Evolutionary conservation across 2,888 invertebrate genomes (phyloP).

Genomic region (Tryphoninae sp.): DNA sequence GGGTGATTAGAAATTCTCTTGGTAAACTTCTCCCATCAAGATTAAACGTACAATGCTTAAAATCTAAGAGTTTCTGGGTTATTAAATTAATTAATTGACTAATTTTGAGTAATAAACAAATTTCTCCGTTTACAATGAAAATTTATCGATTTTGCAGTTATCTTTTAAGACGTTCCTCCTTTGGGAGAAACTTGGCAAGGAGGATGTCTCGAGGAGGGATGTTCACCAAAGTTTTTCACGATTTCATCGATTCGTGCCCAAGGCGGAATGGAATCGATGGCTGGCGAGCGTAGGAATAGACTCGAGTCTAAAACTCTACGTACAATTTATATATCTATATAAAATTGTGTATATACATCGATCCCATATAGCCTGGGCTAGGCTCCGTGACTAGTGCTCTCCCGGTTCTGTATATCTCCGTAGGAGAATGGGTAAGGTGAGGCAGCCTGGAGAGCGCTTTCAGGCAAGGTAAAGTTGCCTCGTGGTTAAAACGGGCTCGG

Average conservation of each 20-base stretch:
- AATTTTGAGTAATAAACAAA: too few species aligned
- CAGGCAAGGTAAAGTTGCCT: constrained; percentile 56
- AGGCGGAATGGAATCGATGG: constrained; percentile 1
- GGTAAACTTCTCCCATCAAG: too few species aligned
- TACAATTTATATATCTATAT: neutral
- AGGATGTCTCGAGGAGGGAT: neutral
- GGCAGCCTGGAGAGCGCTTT: constrained; percentile 51
- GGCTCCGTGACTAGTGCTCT: constrained; percentile 40
- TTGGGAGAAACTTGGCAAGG: too few species aligned
- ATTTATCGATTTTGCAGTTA: too few species aligned
- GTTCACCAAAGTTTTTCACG: neutral
- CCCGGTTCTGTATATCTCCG: constrained; percentile 43
- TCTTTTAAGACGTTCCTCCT: too few species aligned
- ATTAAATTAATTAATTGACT: too few species aligned
- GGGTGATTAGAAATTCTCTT: too few species aligned
- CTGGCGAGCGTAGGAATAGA: constrained; percentile 18
- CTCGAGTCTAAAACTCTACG: neutral
- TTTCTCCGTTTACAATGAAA: too few species aligned
- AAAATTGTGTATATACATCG: neutral
- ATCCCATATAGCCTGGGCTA: constrained; percentile 31
- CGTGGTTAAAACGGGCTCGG: constrained; percentile 43
- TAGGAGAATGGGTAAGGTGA: constrained; percentile 58
- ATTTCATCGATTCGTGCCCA: constrained; percentile 3
- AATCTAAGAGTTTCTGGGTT: too few species aligned
- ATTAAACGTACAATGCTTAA: too few species aligned